Base-by-base conservation (phyloP, 2,888 invertebrate genomes). In the Sialis fuliginosa region DNA sequence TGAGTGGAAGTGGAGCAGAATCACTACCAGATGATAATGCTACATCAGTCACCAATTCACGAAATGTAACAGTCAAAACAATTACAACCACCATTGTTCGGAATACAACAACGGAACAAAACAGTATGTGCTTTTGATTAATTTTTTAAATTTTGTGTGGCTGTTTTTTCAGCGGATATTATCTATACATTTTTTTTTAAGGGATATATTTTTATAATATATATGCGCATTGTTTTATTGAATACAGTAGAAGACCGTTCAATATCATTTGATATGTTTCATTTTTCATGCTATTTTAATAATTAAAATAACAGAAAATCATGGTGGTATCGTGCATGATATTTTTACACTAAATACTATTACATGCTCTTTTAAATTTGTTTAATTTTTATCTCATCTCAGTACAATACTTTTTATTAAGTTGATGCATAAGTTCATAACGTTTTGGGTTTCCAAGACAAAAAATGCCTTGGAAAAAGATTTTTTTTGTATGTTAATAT, bases 41-140 rank as follows among this genome's bases (percentile, higher is more conserved):
- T 57, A 77, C 77, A 53, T 75, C 75, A 33, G 73, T 75, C 40
- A 69, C 74, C 6, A 31, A 10, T 5, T 39, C 45, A 47, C 74
- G 75, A 39, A 69, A 69, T 42, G 61, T 72, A 52, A 70, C 67
- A 63, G 71, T 70, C 53, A 63, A 58, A 52, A 60, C 59, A 48
- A 53, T 56, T 52, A 65, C 65, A 46, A 65, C 64, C 31, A 63
- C 67, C 10, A 68, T 67, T 33, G 22, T 22, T 22, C 22, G 22
- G 22, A 39, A 7, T 8, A 39, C 39, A 39, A 13, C 13, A 39
- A 39, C 35, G 35, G 9, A n/a, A 35, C 10, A n/a, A 3, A n/a
- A 35, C 3, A 35, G 9, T n/a, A 35, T 10, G 9, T 35, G 9
- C 10, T 35, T 35, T 35, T n/a, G 10, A 35, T 35, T 35, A 3